Evolutionary conservation across 2,888 invertebrate genomes (phyloP), one percentile per base, ranked within the genome.

Genomic region (Polylopha cassiicola): DNA sequence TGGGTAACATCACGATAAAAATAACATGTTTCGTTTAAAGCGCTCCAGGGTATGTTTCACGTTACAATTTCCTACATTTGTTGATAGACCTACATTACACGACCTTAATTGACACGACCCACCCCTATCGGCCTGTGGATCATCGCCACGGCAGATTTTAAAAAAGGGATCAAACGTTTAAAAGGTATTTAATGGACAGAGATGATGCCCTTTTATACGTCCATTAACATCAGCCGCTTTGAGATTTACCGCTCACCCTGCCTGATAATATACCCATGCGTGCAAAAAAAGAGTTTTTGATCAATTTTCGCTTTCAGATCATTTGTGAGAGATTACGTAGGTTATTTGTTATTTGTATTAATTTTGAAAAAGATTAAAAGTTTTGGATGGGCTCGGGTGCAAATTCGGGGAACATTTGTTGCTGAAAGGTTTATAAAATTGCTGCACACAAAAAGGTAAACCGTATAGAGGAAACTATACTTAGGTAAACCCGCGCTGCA

Each of bases 121-220:
- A 53, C 53, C 62, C 68, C 68, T 73, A 78, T 78, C 73, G 72
- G 74, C 60, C 66, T 71, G 68, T 63, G 65, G 75, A 75, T 79
- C 72, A 79, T 75, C 73, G 67, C 72, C 46, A 74, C 56, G 56
- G 74, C 69, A 80, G 81, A 84, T 77, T 77, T 72, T n/a, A 30
- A 80, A 81, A 84, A 80, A 82, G 76, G 81, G 85, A 85, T 85
- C 85, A 84, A 85, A 84, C 82, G 76, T 77, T 84, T 84, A 78
- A 80, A 84, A 81, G 75, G 77, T 82, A 82, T 84, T 80, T 82
- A 82, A 84, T 84, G 82, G 80, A 81, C 73, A 74, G 73, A 70
- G 70, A 77, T 79, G 77, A 72, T 73, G 73, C 72, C 80, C 78
- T 76, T 84, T 85, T 82, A 76, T 73, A 64, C 71, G 65, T 76